These are phyloP conservation scores for Heteromurus nitidus DNA, from an alignment of 2,888 invertebrate species.

Conservation along the genomic window DNA sequence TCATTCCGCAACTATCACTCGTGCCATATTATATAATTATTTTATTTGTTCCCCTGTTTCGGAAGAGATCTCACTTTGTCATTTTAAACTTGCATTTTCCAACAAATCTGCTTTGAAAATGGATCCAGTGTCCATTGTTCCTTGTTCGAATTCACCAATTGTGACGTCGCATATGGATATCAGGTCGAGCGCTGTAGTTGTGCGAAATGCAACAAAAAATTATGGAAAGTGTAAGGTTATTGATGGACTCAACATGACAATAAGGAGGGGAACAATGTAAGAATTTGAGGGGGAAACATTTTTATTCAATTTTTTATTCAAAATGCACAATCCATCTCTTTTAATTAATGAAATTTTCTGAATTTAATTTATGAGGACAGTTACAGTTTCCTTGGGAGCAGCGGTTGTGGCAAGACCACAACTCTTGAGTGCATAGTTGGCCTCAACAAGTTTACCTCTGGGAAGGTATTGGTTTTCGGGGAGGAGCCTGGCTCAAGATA, in stretches of 20 bases:
- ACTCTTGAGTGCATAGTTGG: conserved; percentile 80
- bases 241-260: conserved; percentile 31
- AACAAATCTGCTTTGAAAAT: too few relatives aligned
- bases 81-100: too few relatives aligned
- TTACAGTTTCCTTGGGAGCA: conserved; percentile 47
- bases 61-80: too few relatives aligned
- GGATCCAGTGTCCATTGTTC: too few relatives aligned
- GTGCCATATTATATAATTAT: too few relatives aligned
- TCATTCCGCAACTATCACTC: too few relatives aligned
- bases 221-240: conserved; percentile 19
- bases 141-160: too few relatives aligned
- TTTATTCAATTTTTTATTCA: too few relatives aligned
- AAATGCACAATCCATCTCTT: neutral
- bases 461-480: conserved; percentile 92
- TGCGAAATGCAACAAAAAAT: conserved; percentile 26
- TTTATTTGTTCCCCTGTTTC: too few relatives aligned
- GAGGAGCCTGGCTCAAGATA: conserved; percentile 91
- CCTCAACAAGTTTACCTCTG: conserved; percentile 87
- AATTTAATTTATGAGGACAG: conserved; percentile 22
- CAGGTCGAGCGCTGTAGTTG: conserved; percentile 29
- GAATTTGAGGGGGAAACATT: neutral
- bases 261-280: conserved; percentile 42
- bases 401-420: conserved; percentile 87
- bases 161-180: too few relatives aligned
- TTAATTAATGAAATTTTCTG: neutral